Evolutionary conservation across 2,113 vertebrate species (phyloP), one percentile per base, ranked within the genome.

Genomic region (Clarias gariepinus): DNA sequence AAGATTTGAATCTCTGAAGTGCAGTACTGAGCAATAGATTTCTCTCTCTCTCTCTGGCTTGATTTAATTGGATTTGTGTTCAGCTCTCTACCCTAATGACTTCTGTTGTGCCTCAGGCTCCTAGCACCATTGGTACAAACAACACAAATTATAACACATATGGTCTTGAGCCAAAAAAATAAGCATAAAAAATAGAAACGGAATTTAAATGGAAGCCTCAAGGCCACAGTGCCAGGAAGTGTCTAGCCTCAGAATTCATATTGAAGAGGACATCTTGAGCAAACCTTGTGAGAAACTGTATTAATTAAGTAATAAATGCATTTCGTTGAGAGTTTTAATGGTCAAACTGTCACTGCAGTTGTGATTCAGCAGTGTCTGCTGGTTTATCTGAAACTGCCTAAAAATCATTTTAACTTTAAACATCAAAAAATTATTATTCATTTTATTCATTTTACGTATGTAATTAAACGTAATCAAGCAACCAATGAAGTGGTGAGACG

Each of bases 51-150:
- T 88, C 85, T 81, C 69, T 88, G 85, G 81, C 83, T 88, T 76
- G 88, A 55, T 90, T 90, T 91, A 91, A 94, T 90, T 94, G 89
- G 91, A 92, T 94, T 92, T 92, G 84, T 89, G 83, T 86, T 92
- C 23, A 91, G 92, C 82, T 90, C 91, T 87, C 88, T 87, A 91
- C n/a, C 41, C 52, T 84, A 91, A 91, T 92, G 83, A 82, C 68
- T 66, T 92, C n/a, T 85, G 89, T 89, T 87, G 86, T 88, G 63
- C 82, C 74, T 85, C 74, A 83, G 85, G 64, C 80, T 86, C 87
- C n/a, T 60, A 73, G 60, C 87, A 60, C 60, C 16, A 28, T 77
- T 80, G 64, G 33, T 66, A 13, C 28, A 87, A 81, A 83, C 78
- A 41, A 83, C 84, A 81, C 61, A 52, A 64, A 60, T 77, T 16